A percentile compares a stretch with the other conserved stretches of the same genome.
Evolutionary conservation across 2,113 vertebrate species (phyloP).

Genomic region (Sceloporus tristichus): DNA sequence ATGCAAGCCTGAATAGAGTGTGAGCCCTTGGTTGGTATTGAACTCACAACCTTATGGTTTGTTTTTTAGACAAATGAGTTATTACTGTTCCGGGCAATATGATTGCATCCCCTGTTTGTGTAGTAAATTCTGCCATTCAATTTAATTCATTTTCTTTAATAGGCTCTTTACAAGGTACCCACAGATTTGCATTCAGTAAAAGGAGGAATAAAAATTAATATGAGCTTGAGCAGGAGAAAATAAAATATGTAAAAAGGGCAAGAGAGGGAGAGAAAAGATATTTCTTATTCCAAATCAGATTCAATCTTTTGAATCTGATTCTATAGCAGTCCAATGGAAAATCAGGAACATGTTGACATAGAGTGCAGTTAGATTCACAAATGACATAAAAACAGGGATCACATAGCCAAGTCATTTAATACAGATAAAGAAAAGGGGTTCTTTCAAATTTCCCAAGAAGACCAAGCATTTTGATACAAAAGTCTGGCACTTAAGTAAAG

Average conservation of each 20-base stretch:
- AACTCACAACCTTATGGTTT: no score
- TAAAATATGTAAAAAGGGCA: constrained; percentile 18
- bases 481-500: neutral
- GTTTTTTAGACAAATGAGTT: constrained; percentile 42
- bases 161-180: constrained; percentile 33
- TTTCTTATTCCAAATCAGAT: no score
- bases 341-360: neutral
- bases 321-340: constrained; percentile 24
- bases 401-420: neutral
- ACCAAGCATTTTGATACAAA: neutral
- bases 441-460: neutral
- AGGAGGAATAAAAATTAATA: constrained; percentile 28
- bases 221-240: constrained; percentile 49
- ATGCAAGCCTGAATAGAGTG: no score
- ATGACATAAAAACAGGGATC: neutral
- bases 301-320: constrained; percentile 10
- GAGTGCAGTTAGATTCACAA: constrained; percentile 1
- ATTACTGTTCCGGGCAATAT: constrained; percentile 12
- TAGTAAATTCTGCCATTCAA: constrained; percentile 38
- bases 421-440: neutral
- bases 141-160: constrained; percentile 41
- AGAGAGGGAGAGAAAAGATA: no score
- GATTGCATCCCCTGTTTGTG: constrained; percentile 58
- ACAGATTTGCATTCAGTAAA: constrained; percentile 25
- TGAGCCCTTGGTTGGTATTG: no score